phyloP scores from a whole-genome alignment of 2,888 invertebrate genomes.

The Stegophylla sp. region DNA sequence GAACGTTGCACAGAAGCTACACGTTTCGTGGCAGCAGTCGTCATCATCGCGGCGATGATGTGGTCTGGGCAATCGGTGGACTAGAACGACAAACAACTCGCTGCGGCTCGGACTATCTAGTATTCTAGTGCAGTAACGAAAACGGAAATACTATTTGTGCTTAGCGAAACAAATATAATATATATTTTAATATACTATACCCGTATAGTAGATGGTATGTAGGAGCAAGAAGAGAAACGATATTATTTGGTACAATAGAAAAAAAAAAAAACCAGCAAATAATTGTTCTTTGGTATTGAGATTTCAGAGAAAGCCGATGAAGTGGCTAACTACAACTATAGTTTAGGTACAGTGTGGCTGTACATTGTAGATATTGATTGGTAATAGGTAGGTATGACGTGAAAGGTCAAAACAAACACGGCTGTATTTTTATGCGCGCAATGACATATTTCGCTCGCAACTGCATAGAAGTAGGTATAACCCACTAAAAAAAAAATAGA shows the following conservation, averaged over 20 bases:
- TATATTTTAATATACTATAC: not conserved
- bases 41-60: not conserved
- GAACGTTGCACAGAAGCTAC: not conserved
- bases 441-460: not conserved
- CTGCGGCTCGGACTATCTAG: too few species aligned
- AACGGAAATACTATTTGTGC: not conserved
- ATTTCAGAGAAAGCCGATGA: conserved; percentile 26
- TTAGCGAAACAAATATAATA: too few species aligned
- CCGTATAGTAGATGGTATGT: too few species aligned
- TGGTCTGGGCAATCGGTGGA: conserved; percentile 1
- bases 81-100: conserved; percentile 32
- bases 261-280: not conserved
- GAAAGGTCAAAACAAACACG: not conserved
- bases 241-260: not conserved
- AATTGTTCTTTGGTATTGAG: conserved; percentile 26
- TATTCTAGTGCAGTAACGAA: not conserved
- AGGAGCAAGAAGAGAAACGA: conserved; percentile 15
- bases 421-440: not conserved
- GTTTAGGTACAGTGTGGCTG: not conserved
- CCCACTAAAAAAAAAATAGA: too few species aligned
- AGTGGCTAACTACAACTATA: conserved; percentile 1
- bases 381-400: not conserved
- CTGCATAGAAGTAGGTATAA: not conserved
- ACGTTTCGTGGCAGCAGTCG: not conserved
- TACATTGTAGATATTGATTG: too few species aligned